phyloP scores from a whole-genome alignment of 1,140 invertebrate genomes.

The Temnothorax nylanderi region DNA sequence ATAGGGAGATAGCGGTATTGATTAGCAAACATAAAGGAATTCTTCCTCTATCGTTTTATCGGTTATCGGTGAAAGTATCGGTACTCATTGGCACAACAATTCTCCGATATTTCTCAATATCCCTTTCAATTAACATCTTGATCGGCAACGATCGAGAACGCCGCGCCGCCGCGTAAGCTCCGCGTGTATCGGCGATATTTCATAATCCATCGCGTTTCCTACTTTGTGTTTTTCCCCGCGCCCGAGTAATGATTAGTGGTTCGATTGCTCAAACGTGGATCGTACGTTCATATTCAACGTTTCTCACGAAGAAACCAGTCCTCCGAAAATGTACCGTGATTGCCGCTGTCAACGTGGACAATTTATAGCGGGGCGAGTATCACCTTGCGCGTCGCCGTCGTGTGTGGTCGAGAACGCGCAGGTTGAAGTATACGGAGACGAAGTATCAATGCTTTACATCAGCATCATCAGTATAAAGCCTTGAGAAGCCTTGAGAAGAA shows the following conservation, averaged over 20 bases:
- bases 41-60: background rate
- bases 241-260: slow-evolving; percentile 59
- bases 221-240: slow-evolving; percentile 6
- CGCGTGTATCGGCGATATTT: slow-evolving; percentile 21
- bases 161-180: background rate
- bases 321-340: slow-evolving; percentile 12
- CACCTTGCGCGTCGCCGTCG: background rate
- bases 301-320: slow-evolving; percentile 24
- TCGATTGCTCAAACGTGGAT: slow-evolving; percentile 61
- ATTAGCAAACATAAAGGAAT: slow-evolving; percentile 24
- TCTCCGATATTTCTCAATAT: slow-evolving; percentile 27
- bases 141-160: background rate
- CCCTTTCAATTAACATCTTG: slow-evolving; percentile 9
- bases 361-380: slow-evolving; percentile 18
- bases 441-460: background rate
- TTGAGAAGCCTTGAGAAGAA: background rate
- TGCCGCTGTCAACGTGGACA: slow-evolving; percentile 10
- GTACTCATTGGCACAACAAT: slow-evolving; percentile 12
- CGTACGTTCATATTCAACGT: background rate
- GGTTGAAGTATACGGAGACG: background rate
- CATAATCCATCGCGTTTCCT: slow-evolving; percentile 23
- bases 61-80: slow-evolving; percentile 42
- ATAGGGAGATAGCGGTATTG: background rate
- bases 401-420: slow-evolving; percentile 1
- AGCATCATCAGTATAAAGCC: background rate